Evolutionary conservation across 2,797 vertebrate genomes (phyloP), one percentile per base, ranked within the genome.

Genomic region (Naso thynnoides): DNA sequence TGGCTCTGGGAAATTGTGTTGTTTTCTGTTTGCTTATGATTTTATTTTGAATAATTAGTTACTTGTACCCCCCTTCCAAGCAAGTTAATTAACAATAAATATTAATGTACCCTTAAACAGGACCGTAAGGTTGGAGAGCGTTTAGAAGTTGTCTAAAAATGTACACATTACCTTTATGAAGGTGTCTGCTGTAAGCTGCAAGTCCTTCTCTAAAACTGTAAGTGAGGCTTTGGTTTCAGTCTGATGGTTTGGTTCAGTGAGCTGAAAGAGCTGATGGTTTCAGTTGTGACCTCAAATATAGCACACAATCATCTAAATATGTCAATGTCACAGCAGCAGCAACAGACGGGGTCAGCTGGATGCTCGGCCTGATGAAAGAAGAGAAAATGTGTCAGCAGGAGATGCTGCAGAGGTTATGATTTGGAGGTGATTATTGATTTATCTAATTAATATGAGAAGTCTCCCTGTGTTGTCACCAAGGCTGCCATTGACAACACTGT

Each of bases 281-380:
- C 31, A 75, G 39, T 26, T 23, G 54, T 79, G 74, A 61, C 47
- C 58, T 73, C 66, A 70, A 76, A 79, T 73, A 39, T 59, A 74
- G 21, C 71, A 27, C 18, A 52, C 31, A 39, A 21, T 23, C 3
- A 47, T 73, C 36, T 48, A 85, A 81, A 73, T 78, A 21, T 59
- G 60, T 70, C 65, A 54, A 36, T 58, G 78, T 68, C 47, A 58
- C 69, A 53, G 58, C 11, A 29, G 67, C 50, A 23, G 56, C 11
- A n/a, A n/a, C n/a, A 8, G 68, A 67, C 16, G 52, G 10, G 67
- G 70, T 78, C 64, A 61, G 59, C 60, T 31, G 47, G 47, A 70
- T 42, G 26, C 67, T 58, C 2, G 26, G 52, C 58, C 24, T 1
- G 48, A n/a, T 39, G 41, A 31, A 18, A 60, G n/a, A 14, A 23